A percentile compares a stretch with the other conserved stretches of the same genome.
phyloP scores from a whole-genome alignment of 1,140 invertebrate species.

The Caerostris darwini region DNA sequence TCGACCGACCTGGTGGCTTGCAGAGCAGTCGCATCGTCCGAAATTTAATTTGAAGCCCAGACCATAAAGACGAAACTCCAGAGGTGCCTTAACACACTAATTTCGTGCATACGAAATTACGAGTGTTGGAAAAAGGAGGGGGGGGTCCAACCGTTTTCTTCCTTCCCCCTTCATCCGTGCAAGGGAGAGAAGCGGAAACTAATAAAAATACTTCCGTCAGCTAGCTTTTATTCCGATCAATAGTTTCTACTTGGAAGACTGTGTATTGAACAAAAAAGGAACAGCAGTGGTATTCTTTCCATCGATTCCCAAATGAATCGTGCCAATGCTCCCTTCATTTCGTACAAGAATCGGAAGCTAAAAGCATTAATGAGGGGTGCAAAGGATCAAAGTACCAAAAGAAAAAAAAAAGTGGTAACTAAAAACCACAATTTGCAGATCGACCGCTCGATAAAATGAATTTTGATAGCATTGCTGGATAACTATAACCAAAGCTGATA shows the following conservation, averaged over 20 bases:
- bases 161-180: background rate
- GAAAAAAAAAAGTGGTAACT: background rate
- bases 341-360: conserved; percentile 16
- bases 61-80: conserved; percentile 34
- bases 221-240: conserved; percentile 58
- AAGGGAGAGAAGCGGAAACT: conserved; percentile 41
- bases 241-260: conserved; percentile 43
- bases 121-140: conserved; percentile 13
- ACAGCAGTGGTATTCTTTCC: conserved; percentile 1
- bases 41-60: conserved; percentile 55
- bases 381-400: conserved; percentile 23
- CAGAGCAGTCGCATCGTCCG: background rate
- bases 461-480: background rate
- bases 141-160: background rate
- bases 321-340: conserved; percentile 17
- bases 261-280: conserved; percentile 38
- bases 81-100: conserved; percentile 36
- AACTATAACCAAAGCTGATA: background rate
- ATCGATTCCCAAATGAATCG: conserved; percentile 43
- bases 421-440: background rate
- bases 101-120: conserved; percentile 62
- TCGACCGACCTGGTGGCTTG: conserved; percentile 19
- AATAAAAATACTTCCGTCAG: conserved; percentile 62
- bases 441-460: conserved; percentile 1
- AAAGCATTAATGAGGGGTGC: conserved; percentile 17